These are phyloP conservation scores for Sesia bembeciformis DNA, from an alignment of 2,888 invertebrate genomes.

Conservation along the genomic window DNA sequence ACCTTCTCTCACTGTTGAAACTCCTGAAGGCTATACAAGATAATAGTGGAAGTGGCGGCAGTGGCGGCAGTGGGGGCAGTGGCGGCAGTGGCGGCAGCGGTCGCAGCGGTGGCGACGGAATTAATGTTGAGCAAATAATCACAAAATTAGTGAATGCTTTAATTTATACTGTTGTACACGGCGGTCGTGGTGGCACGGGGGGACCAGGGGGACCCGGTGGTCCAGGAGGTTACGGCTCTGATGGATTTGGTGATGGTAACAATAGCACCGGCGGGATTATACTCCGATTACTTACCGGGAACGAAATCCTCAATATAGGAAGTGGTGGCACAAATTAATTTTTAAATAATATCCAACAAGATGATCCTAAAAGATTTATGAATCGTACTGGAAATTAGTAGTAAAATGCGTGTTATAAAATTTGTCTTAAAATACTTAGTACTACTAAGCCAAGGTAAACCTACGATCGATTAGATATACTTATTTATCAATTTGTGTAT, in stretches of 20 bases:
- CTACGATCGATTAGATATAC: too few relatives aligned
- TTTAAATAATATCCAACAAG: too few relatives aligned
- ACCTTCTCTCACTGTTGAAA: conserved; percentile 1
- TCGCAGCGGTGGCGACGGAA: conserved; percentile 2
- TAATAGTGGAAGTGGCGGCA: conserved; percentile 2
- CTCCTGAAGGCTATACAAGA: conserved; percentile 5
- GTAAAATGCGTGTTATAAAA: too few relatives aligned
- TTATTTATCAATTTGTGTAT: too few relatives aligned
- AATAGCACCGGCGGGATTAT: conserved; percentile 4
- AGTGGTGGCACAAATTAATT: background rate
- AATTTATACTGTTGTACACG: conserved; percentile 22
- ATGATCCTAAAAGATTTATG: too few relatives aligned
- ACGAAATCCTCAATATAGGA: background rate
- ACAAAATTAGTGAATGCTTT: conserved; percentile 48
- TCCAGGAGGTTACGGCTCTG: background rate
- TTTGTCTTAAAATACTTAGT: too few relatives aligned
- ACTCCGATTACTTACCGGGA: background rate
- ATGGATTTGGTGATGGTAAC: background rate
- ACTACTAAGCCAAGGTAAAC: too few relatives aligned
- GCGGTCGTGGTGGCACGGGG: conserved; percentile 7
- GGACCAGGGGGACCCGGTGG: background rate
- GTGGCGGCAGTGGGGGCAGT: background rate
- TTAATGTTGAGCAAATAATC: conserved; percentile 39
- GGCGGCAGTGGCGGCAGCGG: conserved; percentile 1
- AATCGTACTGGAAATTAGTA: too few relatives aligned